A percentile compares a stretch with the other conserved stretches of the same genome.
These are phyloP conservation scores for Dolichopus griseipennis DNA, from an alignment of 2,888 invertebrate genomes.

Conservation along the genomic window DNA sequence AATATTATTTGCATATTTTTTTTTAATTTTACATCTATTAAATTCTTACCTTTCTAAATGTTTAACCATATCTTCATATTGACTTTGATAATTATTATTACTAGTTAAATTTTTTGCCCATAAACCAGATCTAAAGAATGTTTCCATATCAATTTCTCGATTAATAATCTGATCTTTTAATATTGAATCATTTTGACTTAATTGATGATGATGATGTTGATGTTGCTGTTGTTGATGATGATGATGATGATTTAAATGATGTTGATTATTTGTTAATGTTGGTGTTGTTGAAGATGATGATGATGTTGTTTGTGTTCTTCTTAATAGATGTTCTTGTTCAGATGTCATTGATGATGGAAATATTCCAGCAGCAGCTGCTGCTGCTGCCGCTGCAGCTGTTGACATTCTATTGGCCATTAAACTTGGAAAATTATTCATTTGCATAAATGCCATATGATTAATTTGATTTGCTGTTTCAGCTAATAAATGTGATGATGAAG, in stretches of 20 bases:
- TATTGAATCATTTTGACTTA: not conserved
- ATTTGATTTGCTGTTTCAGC: slow-evolving; percentile 8
- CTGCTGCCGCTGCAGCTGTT: not conserved
- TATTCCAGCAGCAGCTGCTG: not conserved
- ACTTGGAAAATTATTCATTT: slow-evolving; percentile 8
- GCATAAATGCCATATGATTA: slow-evolving; percentile 11
- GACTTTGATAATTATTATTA: slow-evolving; percentile 8
- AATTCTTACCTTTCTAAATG: slow-evolving; percentile 7
- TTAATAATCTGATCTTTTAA: not conserved
- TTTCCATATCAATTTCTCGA: slow-evolving; percentile 10
- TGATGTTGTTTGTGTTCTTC: not conserved
- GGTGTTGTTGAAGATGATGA: not conserved
- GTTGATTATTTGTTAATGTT: not conserved
- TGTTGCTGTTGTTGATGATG: not conserved
- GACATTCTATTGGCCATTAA: not conserved
- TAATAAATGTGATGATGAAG: not conserved
- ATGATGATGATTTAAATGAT: not conserved
- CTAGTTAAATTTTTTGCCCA: not conserved
- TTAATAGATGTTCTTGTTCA: not conserved
- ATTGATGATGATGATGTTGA: not conserved
- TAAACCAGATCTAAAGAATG: slow-evolving; percentile 8
- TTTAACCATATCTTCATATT: slow-evolving; percentile 11
- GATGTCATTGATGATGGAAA: not conserved
- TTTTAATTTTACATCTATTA: not conserved
- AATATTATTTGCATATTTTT: not conserved